Evolutionary conservation across 2,113 vertebrate genomes (phyloP), one percentile per base, ranked within the genome.

Genomic region (Apeltes quadracus): DNA sequence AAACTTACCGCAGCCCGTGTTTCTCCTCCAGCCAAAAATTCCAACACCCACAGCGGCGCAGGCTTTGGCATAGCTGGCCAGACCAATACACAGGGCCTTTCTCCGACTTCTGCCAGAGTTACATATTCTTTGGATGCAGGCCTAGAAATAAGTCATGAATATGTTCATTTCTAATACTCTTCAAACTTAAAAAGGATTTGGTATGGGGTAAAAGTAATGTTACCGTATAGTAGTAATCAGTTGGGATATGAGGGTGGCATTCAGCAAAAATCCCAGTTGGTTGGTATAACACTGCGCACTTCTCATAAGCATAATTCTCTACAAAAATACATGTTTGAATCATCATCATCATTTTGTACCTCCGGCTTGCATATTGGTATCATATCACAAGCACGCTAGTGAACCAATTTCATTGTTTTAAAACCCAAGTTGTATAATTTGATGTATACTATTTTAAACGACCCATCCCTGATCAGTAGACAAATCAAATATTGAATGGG

Each of bases 231-330:
- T 92, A 94, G 0, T 69, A 3, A 62, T 89, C 92, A 29, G 89
- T 87, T 11, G 92, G 82, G 34, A 95, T 92, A 20, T 86, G 50
- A 44, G 29, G 59, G 29, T 96, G 94, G 61, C 95, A 95, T 5
- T 46, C 54, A 29, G 92, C 84, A 92, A 96, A 96, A 67, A 92
- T 68, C 2, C 93, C 94, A 34, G 12, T 69, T 20, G 88, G 75
- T 56, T 94, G 46, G 32, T 83, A 94, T 67, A 96, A 73, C 14
- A 89, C 61, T 0, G 61, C 79, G 34, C 95, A 96, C 23, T 84
- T 73, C 9, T 76, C 86, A n/a, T 93, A 92, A 12, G 94, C 94
- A 91, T 92, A 95, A 12, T 77, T 84, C 89, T 94, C 95, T 95
- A 77, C 0, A 91, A 81, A 79, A 53, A n/a, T n/a, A n/a, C n/a